Evolutionary conservation across 2,113 vertebrate genomes (phyloP).

Genomic region (Peromyscus maniculatus): DNA sequence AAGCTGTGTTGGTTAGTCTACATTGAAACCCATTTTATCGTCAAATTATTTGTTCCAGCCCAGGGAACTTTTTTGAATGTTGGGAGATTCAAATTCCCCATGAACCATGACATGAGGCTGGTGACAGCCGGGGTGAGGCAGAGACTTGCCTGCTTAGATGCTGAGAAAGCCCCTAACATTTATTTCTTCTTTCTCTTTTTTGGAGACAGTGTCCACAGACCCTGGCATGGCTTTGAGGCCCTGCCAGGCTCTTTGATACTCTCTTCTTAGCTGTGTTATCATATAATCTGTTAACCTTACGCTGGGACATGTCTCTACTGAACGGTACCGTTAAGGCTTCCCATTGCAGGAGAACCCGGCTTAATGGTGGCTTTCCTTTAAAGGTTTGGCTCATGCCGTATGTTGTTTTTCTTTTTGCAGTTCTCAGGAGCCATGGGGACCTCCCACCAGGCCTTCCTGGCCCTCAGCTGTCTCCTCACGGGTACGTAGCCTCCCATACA

Average conservation of each 20-base stretch:
- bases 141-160: neutral
- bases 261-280: neutral
- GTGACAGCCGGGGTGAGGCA: neutral
- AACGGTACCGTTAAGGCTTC: neutral
- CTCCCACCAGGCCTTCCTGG: conserved; percentile 83
- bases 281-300: neutral
- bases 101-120: neutral
- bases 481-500: conserved; percentile 78
- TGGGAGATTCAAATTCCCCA: neutral
- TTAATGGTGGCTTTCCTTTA: neutral
- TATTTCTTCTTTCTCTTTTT: neutral
- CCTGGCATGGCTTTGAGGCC: neutral
- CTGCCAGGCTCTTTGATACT: neutral
- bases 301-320: neutral
- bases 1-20: neutral
- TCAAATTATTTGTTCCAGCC: neutral
- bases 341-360: neutral
- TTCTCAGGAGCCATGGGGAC: conserved; percentile 89
- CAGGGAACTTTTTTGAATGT: neutral
- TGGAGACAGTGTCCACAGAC: neutral
- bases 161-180: neutral
- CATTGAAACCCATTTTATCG: neutral
- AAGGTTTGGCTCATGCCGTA: neutral
- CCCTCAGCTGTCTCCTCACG: conserved; percentile 89
- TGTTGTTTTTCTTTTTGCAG: conserved; percentile 83